Evolutionary conservation across 2,888 invertebrate genomes (phyloP).

Genomic region (Clusia tigrina): DNA sequence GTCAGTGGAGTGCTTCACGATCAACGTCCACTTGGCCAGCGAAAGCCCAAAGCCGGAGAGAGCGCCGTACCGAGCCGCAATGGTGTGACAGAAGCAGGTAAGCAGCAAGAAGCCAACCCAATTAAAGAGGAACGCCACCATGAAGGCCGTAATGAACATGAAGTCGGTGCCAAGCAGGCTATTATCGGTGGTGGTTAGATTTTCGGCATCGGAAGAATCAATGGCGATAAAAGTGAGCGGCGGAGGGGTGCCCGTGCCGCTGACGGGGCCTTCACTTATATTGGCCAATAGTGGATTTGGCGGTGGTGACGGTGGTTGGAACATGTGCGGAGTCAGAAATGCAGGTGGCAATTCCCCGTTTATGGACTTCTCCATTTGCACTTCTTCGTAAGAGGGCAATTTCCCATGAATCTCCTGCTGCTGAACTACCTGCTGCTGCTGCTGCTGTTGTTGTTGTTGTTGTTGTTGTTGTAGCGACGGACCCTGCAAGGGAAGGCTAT

Average conservation of each 20-base stretch:
- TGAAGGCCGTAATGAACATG: conserved; percentile 91
- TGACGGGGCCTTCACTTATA: conserved; percentile 40
- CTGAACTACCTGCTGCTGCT: conserved; percentile 3
- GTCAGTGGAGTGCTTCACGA: conserved; percentile 90
- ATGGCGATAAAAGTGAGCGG: conserved; percentile 79
- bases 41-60: conserved; percentile 92
- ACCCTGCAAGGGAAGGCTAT: background rate
- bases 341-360: conserved; percentile 72
- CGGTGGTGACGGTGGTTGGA: conserved; percentile 54
- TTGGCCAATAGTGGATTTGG: conserved; percentile 57
- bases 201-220: conserved; percentile 74
- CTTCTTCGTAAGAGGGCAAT: conserved; percentile 89
- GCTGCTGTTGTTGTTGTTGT: conserved; percentile 15
- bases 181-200: conserved; percentile 79
- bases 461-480: conserved; percentile 6
- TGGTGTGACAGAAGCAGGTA: conserved; percentile 94
- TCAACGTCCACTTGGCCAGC: conserved; percentile 93
- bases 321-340: conserved; percentile 53
- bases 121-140: conserved; percentile 95
- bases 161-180: conserved; percentile 89
- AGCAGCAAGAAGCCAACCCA: conserved; percentile 92
- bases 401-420: conserved; percentile 69
- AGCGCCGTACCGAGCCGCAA: conserved; percentile 92
- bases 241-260: conserved; percentile 58
- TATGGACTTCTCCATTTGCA: conserved; percentile 84